phyloP scores from a whole-genome alignment of 2,113 vertebrate species.

The Xiphophorus hellerii region DNA sequence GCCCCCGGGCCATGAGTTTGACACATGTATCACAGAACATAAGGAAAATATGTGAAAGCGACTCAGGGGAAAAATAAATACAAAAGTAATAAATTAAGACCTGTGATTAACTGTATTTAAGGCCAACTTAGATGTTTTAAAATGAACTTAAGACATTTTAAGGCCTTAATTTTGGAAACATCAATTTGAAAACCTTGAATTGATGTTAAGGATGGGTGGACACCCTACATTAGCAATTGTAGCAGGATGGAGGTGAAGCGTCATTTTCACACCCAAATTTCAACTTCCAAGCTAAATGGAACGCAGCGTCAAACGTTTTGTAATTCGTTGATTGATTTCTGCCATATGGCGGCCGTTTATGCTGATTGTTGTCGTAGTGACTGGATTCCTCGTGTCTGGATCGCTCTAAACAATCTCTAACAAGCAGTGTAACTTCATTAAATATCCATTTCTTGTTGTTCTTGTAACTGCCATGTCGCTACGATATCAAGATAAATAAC shows the following conservation, averaged over 20 bases:
- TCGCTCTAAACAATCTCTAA: background rate
- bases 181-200: too few species aligned
- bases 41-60: too few species aligned
- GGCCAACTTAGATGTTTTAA: too few species aligned
- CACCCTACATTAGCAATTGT: too few species aligned
- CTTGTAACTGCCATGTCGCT: slow-evolving; percentile 9
- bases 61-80: too few species aligned
- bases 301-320: background rate
- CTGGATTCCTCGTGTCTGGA: slow-evolving; percentile 7
- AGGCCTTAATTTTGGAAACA: too few species aligned
- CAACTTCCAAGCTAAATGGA: background rate
- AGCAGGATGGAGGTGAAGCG: background rate
- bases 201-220: too few species aligned
- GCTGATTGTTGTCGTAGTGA: slow-evolving; percentile 2
- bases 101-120: too few species aligned
- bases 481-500: slow-evolving; percentile 41
- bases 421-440: background rate
- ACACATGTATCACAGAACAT: too few species aligned
- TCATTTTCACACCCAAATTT: background rate
- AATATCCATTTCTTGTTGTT: slow-evolving; percentile 7
- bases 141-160: too few species aligned
- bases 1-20: too few species aligned
- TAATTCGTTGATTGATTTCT: background rate
- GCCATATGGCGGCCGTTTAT: background rate
- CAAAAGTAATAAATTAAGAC: too few species aligned